Evolutionary conservation across 2,797 vertebrate genomes (phyloP), one percentile per base, ranked within the genome.

Genomic region (Chelonia mydas): DNA sequence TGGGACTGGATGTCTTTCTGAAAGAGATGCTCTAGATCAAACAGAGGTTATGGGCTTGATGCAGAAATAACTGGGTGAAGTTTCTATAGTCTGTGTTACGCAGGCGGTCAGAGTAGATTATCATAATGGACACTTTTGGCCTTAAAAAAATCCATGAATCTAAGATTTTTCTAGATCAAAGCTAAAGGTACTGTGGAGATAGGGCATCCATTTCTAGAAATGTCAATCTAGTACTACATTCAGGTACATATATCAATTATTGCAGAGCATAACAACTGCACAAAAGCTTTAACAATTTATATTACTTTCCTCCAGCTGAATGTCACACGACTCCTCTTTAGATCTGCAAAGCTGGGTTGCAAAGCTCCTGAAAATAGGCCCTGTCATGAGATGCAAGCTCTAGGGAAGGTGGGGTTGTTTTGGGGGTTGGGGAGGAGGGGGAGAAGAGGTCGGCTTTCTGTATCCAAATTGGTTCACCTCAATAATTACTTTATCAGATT

Each of bases 231-330:
- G 81, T 83, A 87, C 7, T 16, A 88, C 82, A 90, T 92, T 87
- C 80, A 7, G 12, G 31, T 61, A 17, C 15, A 61, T 61, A n/a
- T 68, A 50, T 28, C 15, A 76, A 28, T 83, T 84, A 91, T 74
- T 96, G 81, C 54, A 82, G 21, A 55, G 16, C 81, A 68, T 45
- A 79, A 51, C 76, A 92, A 84, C 92, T 83, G 45, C 31, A 91
- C 31, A 11, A 2, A 92, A 72, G 37, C 47, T 87, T 49, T 54
- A 94, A 87, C 37, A n/a, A 93, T 94, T 91, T 87, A 91, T 83
- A 84, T n/a, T 80, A 96, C 84, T 93, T 94, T 84, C 54, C 23
- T 91, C 81, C 90, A 96, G 23, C 31, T 89, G 74, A 95, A 84
- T 68, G 91, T 92, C 86, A 53, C 17, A 15, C 87, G 74, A 95